Percentiles rank a stretch among this genome's conserved stretches.
These are phyloP conservation scores for Macropis europaea DNA, from an alignment of 2,888 invertebrate species.

Conservation along the genomic window DNA sequence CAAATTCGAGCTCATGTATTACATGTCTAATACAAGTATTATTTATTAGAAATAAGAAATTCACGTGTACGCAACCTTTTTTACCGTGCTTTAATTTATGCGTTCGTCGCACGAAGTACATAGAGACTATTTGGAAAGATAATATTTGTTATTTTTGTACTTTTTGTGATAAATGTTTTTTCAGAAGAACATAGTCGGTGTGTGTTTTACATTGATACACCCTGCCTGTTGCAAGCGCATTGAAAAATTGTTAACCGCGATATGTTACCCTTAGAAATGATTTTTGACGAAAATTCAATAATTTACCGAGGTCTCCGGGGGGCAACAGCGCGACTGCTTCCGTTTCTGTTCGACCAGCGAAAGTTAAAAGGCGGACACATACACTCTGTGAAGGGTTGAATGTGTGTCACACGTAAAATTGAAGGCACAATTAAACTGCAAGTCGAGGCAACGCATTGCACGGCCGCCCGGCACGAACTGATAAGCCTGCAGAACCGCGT, in stretches of 20 bases:
- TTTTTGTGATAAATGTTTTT: conserved; percentile 29
- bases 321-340: neutral
- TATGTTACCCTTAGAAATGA: no score
- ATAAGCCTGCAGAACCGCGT: conserved; percentile 60
- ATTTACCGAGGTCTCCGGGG: conserved; percentile 5
- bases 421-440: conserved; percentile 28
- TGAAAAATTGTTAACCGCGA: no score
- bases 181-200: no score
- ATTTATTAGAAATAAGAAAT: neutral
- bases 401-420: conserved; percentile 30
- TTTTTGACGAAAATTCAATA: no score
- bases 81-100: neutral
- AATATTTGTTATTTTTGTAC: conserved; percentile 26
- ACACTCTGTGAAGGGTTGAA: conserved; percentile 1
- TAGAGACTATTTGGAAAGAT: neutral
- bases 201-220: no score
- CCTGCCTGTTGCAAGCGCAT: neutral
- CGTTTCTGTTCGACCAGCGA: conserved; percentile 11
- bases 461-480: conserved; percentile 67
- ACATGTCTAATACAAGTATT: neutral
- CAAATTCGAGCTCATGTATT: neutral
- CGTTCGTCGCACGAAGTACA: neutral
- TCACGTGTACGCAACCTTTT: no score
- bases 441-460: conserved; percentile 63
- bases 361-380: conserved; percentile 15